phyloP scores from a whole-genome alignment of 1,140 invertebrate species.

The Fragariocoptes setiger region DNA sequence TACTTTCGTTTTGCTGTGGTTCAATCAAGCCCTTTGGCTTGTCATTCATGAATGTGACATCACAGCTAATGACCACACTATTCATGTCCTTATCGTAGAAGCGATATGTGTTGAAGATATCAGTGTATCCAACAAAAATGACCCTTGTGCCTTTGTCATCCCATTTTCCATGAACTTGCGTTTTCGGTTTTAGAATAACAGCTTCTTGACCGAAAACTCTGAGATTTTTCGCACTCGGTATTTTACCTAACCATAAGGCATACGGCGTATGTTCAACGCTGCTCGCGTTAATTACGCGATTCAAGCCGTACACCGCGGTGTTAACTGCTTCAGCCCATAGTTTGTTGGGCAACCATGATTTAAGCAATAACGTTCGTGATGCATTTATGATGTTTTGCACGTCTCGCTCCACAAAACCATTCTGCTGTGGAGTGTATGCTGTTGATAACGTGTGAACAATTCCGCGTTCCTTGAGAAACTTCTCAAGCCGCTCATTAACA shows the following conservation, averaged over 20 bases:
- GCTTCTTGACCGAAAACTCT: constrained; percentile 1
- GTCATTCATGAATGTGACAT: no score
- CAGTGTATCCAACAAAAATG: constrained; percentile 5
- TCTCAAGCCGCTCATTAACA: constrained; percentile 2
- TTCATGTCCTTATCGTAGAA: background rate
- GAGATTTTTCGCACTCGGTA: background rate
- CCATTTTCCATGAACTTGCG: constrained; percentile 1
- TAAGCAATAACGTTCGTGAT: background rate
- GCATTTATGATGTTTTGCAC: constrained; percentile 3
- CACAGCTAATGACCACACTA: background rate
- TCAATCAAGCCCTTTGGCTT: no score
- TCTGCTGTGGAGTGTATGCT: constrained; percentile 7
- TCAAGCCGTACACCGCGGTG: constrained; percentile 1
- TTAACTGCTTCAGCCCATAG: constrained; percentile 1
- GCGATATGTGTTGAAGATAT: background rate
- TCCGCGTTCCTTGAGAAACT: constrained; percentile 1
- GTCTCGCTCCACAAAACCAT: constrained; percentile 3
- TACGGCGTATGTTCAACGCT: background rate
- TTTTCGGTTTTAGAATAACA: background rate
- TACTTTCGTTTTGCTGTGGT: no score
- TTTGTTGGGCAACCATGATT: background rate
- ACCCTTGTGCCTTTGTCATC: constrained; percentile 6
- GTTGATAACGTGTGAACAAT: constrained; percentile 6
- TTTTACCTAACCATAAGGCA: constrained; percentile 2
- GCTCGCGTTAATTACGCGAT: background rate